Conservation (phyloP, 2,113 vertebrate species). For the Heloderma charlesbogerti region DNA sequence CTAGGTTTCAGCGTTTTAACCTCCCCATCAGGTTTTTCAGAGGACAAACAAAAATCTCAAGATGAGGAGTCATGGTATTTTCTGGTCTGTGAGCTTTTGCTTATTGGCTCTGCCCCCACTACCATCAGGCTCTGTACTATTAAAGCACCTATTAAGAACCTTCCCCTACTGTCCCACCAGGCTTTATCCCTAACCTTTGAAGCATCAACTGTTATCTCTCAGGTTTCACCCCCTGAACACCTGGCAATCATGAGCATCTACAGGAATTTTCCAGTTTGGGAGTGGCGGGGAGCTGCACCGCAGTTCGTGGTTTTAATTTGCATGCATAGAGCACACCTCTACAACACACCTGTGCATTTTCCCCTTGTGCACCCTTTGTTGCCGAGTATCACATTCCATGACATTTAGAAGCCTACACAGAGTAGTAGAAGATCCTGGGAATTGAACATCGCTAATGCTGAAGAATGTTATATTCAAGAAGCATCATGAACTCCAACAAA, state of each 20-base stretch:
- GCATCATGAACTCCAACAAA: too few species aligned
- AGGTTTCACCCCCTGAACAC: neutral
- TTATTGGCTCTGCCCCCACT: neutral
- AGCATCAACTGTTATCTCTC: neutral
- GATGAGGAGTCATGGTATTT: neutral
- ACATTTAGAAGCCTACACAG: too few species aligned
- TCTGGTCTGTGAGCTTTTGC: neutral
- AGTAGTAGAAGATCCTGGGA: too few species aligned
- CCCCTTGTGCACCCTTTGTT: too few species aligned
- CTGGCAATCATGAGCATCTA: neutral
- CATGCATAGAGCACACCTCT: too few species aligned
- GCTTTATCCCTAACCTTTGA: neutral
- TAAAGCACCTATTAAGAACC: neutral
- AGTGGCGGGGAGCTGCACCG: too few species aligned
- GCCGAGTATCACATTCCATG: too few species aligned
- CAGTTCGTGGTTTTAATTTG: too few species aligned
- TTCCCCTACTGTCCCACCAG: neutral
- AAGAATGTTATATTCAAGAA: too few species aligned
- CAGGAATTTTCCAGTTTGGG: too few species aligned
- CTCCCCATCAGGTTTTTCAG: neutral
- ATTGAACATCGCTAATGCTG: too few species aligned
- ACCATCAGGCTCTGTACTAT: neutral
- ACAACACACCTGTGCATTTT: too few species aligned
- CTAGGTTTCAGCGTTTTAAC: neutral
- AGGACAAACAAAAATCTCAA: neutral